A percentile compares a stretch with the other conserved stretches of the same genome.
Evolutionary conservation across 1,140 invertebrate species (phyloP).

Genomic region (Neuroterus valhalla): DNA sequence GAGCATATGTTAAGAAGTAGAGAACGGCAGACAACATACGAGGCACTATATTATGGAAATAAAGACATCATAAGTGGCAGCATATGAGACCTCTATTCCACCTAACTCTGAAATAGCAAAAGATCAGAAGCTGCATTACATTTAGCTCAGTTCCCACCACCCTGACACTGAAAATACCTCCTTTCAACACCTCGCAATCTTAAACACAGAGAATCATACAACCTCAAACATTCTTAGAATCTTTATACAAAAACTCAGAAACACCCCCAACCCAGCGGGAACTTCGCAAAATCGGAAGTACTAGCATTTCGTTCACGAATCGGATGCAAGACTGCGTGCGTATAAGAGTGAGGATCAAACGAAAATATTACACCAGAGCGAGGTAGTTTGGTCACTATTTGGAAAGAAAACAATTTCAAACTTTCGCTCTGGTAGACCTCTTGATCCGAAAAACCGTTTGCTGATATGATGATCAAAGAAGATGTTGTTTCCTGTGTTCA

Average conservation of each 20-base stretch:
- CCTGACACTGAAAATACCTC: neutral
- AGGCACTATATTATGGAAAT: neutral
- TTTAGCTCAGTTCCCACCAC: neutral
- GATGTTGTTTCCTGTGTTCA: neutral
- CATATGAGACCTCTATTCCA: neutral
- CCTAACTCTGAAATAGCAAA: neutral
- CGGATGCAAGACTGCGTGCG: too few relatives aligned
- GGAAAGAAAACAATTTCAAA: neutral
- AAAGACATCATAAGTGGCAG: neutral
- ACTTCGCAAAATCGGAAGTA: neutral
- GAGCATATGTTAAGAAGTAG: neutral
- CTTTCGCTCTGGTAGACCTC: neutral
- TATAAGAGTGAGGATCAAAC: neutral
- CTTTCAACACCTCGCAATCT: too few relatives aligned
- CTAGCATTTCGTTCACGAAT: too few relatives aligned
- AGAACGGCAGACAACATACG: too few relatives aligned
- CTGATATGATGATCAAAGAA: neutral
- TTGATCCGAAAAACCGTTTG: neutral
- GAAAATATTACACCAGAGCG: neutral
- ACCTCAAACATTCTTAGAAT: neutral
- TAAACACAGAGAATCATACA: neutral
- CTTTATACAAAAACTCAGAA: neutral
- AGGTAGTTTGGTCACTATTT: neutral
- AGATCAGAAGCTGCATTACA: neutral
- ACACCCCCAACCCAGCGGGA: neutral